phyloP scores from a whole-genome alignment of 2,797 vertebrate genomes.

The Myripristis jacobus region DNA sequence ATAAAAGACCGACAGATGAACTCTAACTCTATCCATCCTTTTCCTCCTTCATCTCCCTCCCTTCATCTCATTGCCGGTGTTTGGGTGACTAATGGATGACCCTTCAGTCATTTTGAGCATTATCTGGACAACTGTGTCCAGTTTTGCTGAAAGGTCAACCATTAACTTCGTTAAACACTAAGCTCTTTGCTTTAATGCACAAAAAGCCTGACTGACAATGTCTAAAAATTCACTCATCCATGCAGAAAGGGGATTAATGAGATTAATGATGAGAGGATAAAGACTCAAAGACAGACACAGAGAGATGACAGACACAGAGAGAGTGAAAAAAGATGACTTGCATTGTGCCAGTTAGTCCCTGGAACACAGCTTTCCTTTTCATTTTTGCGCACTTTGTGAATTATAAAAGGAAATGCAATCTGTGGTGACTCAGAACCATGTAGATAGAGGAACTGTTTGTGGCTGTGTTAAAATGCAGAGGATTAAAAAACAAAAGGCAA shows the following conservation, averaged over 20 bases:
- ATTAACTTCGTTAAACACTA: constrained; percentile 38
- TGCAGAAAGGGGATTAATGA: constrained; percentile 36
- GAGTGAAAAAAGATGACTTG: too few relatives aligned
- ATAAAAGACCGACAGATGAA: constrained; percentile 7
- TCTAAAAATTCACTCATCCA: constrained; percentile 4
- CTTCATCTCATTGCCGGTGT: neutral
- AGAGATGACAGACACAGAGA: neutral
- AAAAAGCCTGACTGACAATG: constrained; percentile 7
- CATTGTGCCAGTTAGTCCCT: too few relatives aligned
- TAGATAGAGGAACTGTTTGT: too few relatives aligned
- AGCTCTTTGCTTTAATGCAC: constrained; percentile 40
- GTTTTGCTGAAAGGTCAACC: constrained; percentile 22
- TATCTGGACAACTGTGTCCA: constrained; percentile 9
- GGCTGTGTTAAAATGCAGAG: too few relatives aligned
- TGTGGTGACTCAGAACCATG: too few relatives aligned
- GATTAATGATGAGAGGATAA: constrained; percentile 8
- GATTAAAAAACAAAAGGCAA: too few relatives aligned
- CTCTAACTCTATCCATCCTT: neutral
- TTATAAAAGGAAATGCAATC: too few relatives aligned
- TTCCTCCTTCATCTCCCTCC: neutral
- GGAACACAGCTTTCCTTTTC: too few relatives aligned
- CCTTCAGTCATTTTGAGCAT: constrained; percentile 8
- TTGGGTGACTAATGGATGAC: constrained; percentile 48
- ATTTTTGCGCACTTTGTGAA: too few relatives aligned
- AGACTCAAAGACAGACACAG: constrained; percentile 1